Conservation (phyloP, 1,140 invertebrate species). For the Caerostris extrusa region DNA sequence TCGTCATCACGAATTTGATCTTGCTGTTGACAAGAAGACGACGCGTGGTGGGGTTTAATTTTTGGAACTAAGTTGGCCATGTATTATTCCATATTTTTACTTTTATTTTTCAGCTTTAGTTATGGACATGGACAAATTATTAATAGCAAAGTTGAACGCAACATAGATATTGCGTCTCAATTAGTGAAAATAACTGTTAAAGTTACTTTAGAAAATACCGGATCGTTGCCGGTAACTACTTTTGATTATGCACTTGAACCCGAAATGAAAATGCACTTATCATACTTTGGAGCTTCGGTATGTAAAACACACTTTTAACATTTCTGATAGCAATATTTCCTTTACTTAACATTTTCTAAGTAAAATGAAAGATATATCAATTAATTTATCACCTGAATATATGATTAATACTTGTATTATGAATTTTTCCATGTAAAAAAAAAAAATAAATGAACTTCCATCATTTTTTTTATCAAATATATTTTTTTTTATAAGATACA, state of each 20-base stretch:
- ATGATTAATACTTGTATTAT: background rate
- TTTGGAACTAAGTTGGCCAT: constrained; percentile 38
- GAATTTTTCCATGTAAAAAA: no score
- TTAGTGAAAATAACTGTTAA: constrained; percentile 91
- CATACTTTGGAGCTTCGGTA: constrained; percentile 87
- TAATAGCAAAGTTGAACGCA: constrained; percentile 91
- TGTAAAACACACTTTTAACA: background rate
- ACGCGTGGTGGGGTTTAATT: constrained; percentile 52
- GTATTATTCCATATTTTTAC: constrained; percentile 35
- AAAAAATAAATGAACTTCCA: no score
- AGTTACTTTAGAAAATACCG: constrained; percentile 91
- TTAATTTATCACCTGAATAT: constrained; percentile 44
- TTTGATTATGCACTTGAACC: constrained; percentile 89
- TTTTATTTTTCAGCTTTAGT: constrained; percentile 2
- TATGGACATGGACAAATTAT: constrained; percentile 82
- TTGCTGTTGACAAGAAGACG: constrained; percentile 46
- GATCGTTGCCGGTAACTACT: constrained; percentile 86
- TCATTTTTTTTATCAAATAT: no score
- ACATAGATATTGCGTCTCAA: constrained; percentile 93
- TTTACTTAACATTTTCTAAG: background rate
- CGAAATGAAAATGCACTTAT: constrained; percentile 85
- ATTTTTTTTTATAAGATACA: no score
- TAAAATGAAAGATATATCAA: background rate
- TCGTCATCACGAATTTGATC: constrained; percentile 66
- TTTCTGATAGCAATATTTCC: background rate